Evolutionary conservation across 1,140 invertebrate species (phyloP).

Genomic region (Heliconius congener): DNA sequence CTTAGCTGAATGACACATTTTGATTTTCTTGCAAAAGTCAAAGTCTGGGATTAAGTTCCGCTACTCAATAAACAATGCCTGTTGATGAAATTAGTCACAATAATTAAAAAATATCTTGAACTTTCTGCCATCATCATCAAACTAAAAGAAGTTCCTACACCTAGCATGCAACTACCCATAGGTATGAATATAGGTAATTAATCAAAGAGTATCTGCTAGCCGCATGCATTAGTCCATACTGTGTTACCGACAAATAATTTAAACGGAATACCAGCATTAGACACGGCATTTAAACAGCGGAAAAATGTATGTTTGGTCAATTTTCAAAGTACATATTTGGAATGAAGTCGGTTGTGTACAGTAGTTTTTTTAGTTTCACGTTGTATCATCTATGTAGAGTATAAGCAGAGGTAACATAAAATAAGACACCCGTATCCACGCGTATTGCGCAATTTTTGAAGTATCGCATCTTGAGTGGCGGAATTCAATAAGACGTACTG

Average conservation of each 20-base stretch:
- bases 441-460: neutral
- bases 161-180: neutral
- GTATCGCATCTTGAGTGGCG: neutral
- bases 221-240: constrained; percentile 31
- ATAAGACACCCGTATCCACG: too few species aligned
- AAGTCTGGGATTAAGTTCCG: too few species aligned
- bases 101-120: neutral
- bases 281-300: constrained; percentile 35
- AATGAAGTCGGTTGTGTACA: neutral
- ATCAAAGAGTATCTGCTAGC: constrained; percentile 19
- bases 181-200: neutral
- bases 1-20: too few species aligned
- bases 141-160: neutral
- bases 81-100: too few species aligned
- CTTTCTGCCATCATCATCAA: neutral
- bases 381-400: too few species aligned
- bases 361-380: neutral
- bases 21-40: too few species aligned
- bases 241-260: constrained; percentile 39
- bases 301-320: neutral
- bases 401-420: too few species aligned
- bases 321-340: neutral
- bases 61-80: too few species aligned
- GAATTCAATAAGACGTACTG: neutral
- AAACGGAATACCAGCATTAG: constrained; percentile 37